Conservation (phyloP, 2,113 vertebrate species). For the Cynopterus brachyotis region DNA sequence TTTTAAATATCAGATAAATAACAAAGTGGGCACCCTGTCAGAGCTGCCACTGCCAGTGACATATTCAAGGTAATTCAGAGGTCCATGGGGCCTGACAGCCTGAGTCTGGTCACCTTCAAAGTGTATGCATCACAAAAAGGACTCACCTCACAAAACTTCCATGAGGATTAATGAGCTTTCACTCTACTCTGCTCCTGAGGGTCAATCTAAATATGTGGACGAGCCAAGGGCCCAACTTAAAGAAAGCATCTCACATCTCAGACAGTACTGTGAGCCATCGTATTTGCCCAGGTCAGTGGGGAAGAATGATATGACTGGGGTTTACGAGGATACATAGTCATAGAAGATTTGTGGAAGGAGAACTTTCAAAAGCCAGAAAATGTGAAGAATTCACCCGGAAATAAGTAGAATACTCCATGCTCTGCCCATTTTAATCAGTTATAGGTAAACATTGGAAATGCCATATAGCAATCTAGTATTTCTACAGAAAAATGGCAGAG, state of each 20-base stretch:
- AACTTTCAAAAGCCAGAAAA: conserved; percentile 76
- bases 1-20: conserved; percentile 11
- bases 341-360: conserved; percentile 90
- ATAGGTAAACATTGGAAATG: conserved; percentile 77
- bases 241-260: conserved; percentile 86
- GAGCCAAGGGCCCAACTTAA: conserved; percentile 85
- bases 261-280: conserved; percentile 86
- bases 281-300: too few relatives aligned
- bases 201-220: conserved; percentile 83
- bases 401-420: too few relatives aligned
- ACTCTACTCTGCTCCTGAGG: conserved; percentile 88
- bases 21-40: neutral
- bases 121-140: conserved; percentile 87
- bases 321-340: conserved; percentile 85
- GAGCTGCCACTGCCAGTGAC: too few relatives aligned
- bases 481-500: conserved; percentile 66
- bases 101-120: conserved; percentile 83
- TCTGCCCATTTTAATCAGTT: neutral
- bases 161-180: conserved; percentile 93
- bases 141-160: conserved; percentile 79
- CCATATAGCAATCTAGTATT: conserved; percentile 64
- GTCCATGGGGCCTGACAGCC: conserved; percentile 82
- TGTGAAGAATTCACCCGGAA: too few relatives aligned
- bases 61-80: conserved; percentile 85
- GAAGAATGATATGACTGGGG: conserved; percentile 86